Conservation (phyloP, 2,888 invertebrate genomes). For the Oxystoma pomonae region DNA sequence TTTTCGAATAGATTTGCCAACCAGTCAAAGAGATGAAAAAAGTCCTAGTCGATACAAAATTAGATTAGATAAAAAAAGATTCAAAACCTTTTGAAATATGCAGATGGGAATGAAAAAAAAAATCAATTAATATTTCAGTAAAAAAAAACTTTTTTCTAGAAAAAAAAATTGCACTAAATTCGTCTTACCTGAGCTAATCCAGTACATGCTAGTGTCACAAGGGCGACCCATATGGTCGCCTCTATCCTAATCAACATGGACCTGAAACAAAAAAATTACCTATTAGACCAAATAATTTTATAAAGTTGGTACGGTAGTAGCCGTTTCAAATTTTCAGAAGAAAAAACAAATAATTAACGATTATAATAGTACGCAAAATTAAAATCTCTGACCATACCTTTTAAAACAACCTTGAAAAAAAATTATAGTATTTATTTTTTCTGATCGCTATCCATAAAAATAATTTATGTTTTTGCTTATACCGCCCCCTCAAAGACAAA, state of each 20-base stretch:
- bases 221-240: slow-evolving; percentile 67
- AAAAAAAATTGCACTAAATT: too few species aligned
- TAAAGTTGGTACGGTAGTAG: too few species aligned
- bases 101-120: too few species aligned
- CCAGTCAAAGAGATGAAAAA: too few species aligned
- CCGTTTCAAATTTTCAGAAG: neutral
- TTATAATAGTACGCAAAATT: neutral
- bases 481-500: neutral
- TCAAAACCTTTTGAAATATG: too few species aligned
- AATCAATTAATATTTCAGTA: too few species aligned
- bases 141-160: too few species aligned
- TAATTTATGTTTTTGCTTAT: neutral
- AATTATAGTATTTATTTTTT: neutral
- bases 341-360: neutral
- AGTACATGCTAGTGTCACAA: slow-evolving; percentile 55
- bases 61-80: too few species aligned
- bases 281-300: too few species aligned
- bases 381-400: neutral
- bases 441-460: neutral
- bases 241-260: slow-evolving; percentile 70
- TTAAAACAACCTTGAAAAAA: neutral
- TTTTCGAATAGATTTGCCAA: too few species aligned
- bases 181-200: slow-evolving; percentile 60
- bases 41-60: too few species aligned
- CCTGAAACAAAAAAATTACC: slow-evolving; percentile 59